Conservation (phyloP, 2,888 invertebrate genomes). For the Galerucella calmariensis region DNA sequence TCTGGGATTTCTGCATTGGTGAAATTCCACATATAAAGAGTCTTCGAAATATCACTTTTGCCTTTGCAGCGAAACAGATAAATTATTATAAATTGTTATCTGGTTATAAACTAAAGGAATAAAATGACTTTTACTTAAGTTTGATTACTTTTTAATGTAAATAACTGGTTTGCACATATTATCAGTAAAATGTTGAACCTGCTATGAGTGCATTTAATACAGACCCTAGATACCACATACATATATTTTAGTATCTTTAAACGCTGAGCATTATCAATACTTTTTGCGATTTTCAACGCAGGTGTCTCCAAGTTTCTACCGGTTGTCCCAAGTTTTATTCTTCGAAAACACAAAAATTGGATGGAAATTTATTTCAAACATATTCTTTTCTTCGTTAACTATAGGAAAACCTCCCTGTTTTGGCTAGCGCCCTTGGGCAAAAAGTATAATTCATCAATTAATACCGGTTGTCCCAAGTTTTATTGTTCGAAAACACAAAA, state of each 20-base stretch:
- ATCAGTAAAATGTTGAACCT: background rate
- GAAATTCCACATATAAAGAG: background rate
- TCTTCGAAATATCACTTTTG: background rate
- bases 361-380: too few species aligned
- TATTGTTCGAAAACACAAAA: too few species aligned
- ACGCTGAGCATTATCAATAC: background rate
- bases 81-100: background rate
- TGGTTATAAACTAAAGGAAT: background rate
- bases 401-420: too few species aligned
- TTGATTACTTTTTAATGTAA: slow-evolving; percentile 11
- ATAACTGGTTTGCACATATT: slow-evolving; percentile 1
- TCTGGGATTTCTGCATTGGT: background rate
- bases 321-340: too few species aligned
- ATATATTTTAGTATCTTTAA: background rate
- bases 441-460: too few species aligned
- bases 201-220: background rate
- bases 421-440: too few species aligned
- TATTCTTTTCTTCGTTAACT: too few species aligned
- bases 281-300: too few species aligned
- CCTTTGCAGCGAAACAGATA: background rate
- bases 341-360: background rate
- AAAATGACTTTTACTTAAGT: background rate
- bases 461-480: too few species aligned
- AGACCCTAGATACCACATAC: background rate
- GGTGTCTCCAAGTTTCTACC: too few species aligned